A percentile compares a stretch with the other conserved stretches of the same genome.
Conservation (phyloP, 2,113 vertebrate species). For the Paradisaea rubra region DNA sequence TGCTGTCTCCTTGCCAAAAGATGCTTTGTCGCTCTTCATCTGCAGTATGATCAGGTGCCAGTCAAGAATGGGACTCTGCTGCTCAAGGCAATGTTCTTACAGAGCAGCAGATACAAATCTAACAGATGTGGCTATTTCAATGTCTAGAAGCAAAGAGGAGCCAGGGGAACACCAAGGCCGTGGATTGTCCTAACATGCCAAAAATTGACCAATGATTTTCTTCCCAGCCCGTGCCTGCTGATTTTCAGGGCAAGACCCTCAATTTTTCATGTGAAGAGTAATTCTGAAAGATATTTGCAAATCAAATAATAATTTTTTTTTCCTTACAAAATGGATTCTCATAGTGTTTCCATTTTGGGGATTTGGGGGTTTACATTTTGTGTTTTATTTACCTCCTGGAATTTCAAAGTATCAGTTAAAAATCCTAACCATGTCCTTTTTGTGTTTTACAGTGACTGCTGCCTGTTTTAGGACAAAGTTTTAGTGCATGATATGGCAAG, state of each 20-base stretch:
- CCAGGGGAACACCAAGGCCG: neutral
- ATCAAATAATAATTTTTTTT: neutral
- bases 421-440: neutral
- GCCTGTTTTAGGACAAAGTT: neutral
- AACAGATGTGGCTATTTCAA: neutral
- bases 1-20: neutral
- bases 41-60: neutral
- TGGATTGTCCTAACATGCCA: neutral
- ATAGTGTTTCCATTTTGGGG: neutral
- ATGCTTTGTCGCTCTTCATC: neutral
- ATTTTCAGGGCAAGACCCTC: neutral
- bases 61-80: neutral
- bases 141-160: neutral
- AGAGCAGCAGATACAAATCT: neutral
- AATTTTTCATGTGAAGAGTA: neutral
- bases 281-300: neutral
- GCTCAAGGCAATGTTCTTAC: neutral
- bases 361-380: neutral
- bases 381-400: neutral
- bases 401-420: neutral
- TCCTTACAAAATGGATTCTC: neutral
- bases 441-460: neutral
- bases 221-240: neutral
- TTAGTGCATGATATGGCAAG: neutral
- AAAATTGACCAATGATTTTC: neutral